phyloP scores from a whole-genome alignment of 92 coral and sea anemone species.

The Porites rus region DNA sequence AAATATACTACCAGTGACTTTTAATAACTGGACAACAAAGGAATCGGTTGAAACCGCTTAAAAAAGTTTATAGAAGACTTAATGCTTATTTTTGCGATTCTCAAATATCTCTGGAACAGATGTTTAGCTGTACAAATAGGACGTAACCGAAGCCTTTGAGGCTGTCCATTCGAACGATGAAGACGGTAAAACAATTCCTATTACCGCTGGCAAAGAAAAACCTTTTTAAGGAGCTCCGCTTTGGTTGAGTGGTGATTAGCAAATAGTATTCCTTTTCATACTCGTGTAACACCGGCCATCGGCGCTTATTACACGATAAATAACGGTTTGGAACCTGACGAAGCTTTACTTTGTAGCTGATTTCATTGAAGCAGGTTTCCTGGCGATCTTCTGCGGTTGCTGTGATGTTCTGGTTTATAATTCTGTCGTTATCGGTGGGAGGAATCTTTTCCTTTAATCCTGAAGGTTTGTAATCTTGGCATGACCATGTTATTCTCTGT shows the following conservation, averaged over 20 bases:
- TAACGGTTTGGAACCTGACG: neutral
- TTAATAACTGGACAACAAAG: conserved; percentile 1
- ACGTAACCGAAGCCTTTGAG: neutral
- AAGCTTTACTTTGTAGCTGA: neutral
- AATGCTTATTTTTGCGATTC: neutral
- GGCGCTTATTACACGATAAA: no score
- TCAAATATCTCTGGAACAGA: neutral
- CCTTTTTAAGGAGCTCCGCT: no score
- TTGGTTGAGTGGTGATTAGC: no score
- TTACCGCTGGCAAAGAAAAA: no score
- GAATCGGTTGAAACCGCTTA: neutral
- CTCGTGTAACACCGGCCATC: no score
- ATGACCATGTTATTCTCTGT: no score
- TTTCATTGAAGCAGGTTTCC: neutral
- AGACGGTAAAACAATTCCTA: no score
- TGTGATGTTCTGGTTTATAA: neutral
- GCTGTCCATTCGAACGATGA: no score
- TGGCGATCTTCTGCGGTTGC: neutral
- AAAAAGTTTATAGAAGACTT: neutral
- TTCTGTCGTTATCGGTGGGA: neutral
- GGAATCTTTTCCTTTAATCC: conserved; percentile 6
- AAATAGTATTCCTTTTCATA: no score
- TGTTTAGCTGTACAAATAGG: neutral
- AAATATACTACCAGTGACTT: neutral
- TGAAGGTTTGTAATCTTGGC: conserved; percentile 5